Evolutionary conservation across 2,888 invertebrate genomes (phyloP), one percentile per base, ranked within the genome.

Genomic region (Criorhina ranunculi): DNA sequence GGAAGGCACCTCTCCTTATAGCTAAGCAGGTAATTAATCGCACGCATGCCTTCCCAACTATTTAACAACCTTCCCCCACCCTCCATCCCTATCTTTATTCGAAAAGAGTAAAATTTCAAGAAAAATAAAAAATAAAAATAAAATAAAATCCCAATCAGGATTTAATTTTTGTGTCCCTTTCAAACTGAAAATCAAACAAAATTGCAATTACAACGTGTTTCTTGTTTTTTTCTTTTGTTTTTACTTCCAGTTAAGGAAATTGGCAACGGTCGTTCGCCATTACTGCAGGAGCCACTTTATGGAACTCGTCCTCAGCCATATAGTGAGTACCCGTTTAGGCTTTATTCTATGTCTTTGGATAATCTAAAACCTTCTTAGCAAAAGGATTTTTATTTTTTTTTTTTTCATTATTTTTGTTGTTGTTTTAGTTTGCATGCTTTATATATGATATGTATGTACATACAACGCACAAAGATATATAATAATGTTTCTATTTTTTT

Each of bases 231-330:
- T 42, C 7, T 88, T 88, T 89, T 88, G 89, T 90, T 88, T 91
- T 88, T 91, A 89, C 89, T 91, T 91, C 88, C 91, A 92, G 92
- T 91, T 88, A 92, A 92, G 90, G 92, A 92, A 89, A 90, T 92
- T 88, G 91, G 90, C 89, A 92, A 92, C 89, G 92, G 97, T 89
- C 96, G 96, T 88, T 96, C 96, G 55, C 97, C 97, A 66, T 94
- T 97, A 87, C 94, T 97, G 75, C 97, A 97, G 92, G 97, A 97
- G 89, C 97, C 97, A 86, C 95, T 97, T 92, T 97, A 96, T 87
- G 97, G 97, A 87, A 96, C 96, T 86, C 94, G 96, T 89, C 96
- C 97, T 87, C 96, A 96, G 92, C 97, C 96, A 87, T 97, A 96
- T 93, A 96, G 97, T 97, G 93, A 96, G 96, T 96, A 91, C 85